Conservation (phyloP, 2,113 vertebrate species). For the Trinectes maculatus region DNA sequence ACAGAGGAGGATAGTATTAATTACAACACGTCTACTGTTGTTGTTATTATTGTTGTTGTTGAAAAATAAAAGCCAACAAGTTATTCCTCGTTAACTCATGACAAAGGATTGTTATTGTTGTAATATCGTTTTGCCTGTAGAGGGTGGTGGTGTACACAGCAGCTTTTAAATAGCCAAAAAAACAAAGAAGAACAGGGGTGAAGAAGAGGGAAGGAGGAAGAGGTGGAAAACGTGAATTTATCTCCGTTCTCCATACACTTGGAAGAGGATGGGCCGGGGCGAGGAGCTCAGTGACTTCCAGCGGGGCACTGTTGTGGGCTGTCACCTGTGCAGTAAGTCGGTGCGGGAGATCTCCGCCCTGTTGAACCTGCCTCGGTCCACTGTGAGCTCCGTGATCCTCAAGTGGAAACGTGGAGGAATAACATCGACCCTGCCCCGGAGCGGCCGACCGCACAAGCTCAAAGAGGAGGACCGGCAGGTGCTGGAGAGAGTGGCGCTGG, state of each 20-base stretch:
- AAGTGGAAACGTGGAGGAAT: slow-evolving; percentile 61
- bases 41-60: too few species aligned
- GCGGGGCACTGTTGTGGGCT: slow-evolving; percentile 59
- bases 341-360: slow-evolving; percentile 55
- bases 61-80: not conserved
- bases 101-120: not conserved
- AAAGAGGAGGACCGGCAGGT: slow-evolving; percentile 56
- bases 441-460: slow-evolving; percentile 68
- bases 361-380: slow-evolving; percentile 54
- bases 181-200: slow-evolving; percentile 10
- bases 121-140: slow-evolving; percentile 4
- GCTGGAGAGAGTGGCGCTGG: slow-evolving; percentile 56
- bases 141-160: not conserved
- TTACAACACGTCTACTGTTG: too few species aligned
- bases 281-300: slow-evolving; percentile 67
- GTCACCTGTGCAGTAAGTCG: slow-evolving; percentile 52
- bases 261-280: slow-evolving; percentile 42
- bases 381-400: slow-evolving; percentile 53
- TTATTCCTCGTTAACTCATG: too few species aligned
- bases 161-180: not conserved
- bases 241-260: not conserved
- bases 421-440: slow-evolving; percentile 60
- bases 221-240: not conserved
- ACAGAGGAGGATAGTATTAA: too few species aligned
- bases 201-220: not conserved